A percentile compares a stretch with the other conserved stretches of the same genome.
Evolutionary conservation across 2,113 vertebrate species (phyloP).

Genomic region (Microcebus tavaratra): DNA sequence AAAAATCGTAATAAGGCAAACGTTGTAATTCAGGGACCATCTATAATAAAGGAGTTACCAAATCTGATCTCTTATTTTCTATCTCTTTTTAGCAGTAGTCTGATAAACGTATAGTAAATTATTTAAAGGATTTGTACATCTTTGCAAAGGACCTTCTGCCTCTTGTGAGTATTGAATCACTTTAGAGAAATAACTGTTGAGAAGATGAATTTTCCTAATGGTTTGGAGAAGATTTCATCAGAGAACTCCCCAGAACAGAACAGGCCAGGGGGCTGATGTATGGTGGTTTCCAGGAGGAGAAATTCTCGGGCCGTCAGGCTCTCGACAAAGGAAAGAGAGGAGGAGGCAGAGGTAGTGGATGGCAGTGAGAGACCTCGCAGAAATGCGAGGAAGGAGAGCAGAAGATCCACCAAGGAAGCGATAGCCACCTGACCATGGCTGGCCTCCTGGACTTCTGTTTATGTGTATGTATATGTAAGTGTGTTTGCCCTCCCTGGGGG

Average conservation of each 20-base stretch:
- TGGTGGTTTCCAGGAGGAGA: background rate
- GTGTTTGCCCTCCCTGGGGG: too few relatives aligned
- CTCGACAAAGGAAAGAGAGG: background rate
- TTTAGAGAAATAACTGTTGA: background rate
- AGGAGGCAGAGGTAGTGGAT: background rate
- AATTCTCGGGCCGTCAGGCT: background rate
- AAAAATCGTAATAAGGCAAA: background rate
- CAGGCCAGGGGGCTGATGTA: background rate
- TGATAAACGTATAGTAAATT: constrained; percentile 39
- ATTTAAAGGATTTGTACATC: background rate
- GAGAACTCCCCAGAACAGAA: background rate
- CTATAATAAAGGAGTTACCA: constrained; percentile 28
- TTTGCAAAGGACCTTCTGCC: background rate
- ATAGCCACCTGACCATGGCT: too few relatives aligned
- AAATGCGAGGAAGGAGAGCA: background rate
- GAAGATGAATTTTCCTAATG: background rate
- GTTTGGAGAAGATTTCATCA: background rate
- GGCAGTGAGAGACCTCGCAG: background rate
- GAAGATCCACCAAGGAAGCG: accelerated
- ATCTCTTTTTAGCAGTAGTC: constrained; percentile 17
- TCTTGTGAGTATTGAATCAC: background rate
- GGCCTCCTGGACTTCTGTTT: background rate
- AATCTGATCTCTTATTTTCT: background rate
- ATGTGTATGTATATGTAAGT: too few relatives aligned
- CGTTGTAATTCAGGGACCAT: background rate